A percentile compares a stretch with the other conserved stretches of the same genome.
phyloP scores from a whole-genome alignment of 2,797 vertebrate genomes.

The Spheniscus humboldti region DNA sequence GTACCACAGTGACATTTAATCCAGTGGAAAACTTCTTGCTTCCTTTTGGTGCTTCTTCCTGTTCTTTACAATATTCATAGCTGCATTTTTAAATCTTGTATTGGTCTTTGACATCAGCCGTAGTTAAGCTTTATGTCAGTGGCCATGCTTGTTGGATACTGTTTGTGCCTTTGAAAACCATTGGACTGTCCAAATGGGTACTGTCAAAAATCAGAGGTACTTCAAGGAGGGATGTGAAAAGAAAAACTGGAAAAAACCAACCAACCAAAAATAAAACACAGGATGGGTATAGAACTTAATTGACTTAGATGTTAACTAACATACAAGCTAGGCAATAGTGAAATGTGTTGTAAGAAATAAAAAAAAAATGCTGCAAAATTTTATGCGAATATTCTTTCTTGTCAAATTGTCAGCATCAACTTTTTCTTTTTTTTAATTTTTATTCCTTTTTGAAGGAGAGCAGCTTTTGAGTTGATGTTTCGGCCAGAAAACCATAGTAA shows the following conservation, averaged over 20 bases:
- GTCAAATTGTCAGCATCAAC: background rate
- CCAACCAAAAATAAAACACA: background rate
- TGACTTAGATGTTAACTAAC: background rate
- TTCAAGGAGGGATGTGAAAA: background rate
- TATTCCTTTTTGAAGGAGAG: background rate
- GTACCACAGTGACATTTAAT: background rate
- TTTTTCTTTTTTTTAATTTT: background rate
- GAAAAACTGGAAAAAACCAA: background rate
- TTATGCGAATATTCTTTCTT: background rate
- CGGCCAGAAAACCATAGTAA: background rate
- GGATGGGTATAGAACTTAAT: background rate
- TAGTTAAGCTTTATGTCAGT: background rate
- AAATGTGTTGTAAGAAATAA: background rate
- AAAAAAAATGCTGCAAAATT: background rate
- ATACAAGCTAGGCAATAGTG: background rate
- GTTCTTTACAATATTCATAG: background rate
- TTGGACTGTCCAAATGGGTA: background rate
- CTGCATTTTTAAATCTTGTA: background rate
- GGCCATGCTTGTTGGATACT: background rate
- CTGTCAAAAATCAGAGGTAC: background rate
- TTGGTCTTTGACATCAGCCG: accelerated
- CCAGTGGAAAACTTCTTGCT: background rate
- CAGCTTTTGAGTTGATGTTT: background rate
- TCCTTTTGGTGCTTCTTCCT: background rate
- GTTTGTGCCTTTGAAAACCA: background rate